Evolutionary conservation across 2,888 invertebrate species (phyloP).

Genomic region (Drosophila siamana): DNA sequence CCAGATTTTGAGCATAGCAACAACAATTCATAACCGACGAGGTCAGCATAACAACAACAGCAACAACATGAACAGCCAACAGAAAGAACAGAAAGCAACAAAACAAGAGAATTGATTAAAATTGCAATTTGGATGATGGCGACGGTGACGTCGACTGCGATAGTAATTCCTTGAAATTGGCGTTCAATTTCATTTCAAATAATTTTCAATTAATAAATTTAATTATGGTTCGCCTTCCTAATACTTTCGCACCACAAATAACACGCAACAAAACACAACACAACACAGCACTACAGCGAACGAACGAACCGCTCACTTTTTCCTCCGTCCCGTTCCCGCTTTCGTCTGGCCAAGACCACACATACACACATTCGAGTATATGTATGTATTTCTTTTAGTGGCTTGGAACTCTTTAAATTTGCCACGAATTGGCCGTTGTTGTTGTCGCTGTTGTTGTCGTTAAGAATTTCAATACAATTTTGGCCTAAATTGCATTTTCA

Average conservation of each 20-base stretch:
- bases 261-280: conserved; percentile 42
- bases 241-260: conserved; percentile 49
- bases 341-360: conserved; percentile 20
- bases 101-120: conserved; percentile 14
- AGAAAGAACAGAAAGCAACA: conserved; percentile 15
- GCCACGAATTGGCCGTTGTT: conserved; percentile 50
- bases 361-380: conserved; percentile 12
- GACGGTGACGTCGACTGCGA: background rate
- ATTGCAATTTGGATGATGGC: conserved; percentile 17
- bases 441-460: conserved; percentile 47
- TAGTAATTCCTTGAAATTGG: conserved; percentile 29
- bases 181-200: conserved; percentile 35
- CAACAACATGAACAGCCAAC: conserved; percentile 14
- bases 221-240: conserved; percentile 48
- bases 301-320: conserved; percentile 66
- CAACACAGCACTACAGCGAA: conserved; percentile 14
- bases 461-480: conserved; percentile 68
- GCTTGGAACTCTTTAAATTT: conserved; percentile 37
- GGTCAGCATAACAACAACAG: conserved; percentile 48
- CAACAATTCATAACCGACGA: conserved; percentile 61
- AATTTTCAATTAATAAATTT: conserved; percentile 53
- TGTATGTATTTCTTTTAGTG: conserved; percentile 33
- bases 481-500: conserved; percentile 73
- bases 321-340: conserved; percentile 15
- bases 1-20: conserved; percentile 56